phyloP scores from a whole-genome alignment of 2,113 vertebrate species.

The Phalacrocorax carbo region DNA sequence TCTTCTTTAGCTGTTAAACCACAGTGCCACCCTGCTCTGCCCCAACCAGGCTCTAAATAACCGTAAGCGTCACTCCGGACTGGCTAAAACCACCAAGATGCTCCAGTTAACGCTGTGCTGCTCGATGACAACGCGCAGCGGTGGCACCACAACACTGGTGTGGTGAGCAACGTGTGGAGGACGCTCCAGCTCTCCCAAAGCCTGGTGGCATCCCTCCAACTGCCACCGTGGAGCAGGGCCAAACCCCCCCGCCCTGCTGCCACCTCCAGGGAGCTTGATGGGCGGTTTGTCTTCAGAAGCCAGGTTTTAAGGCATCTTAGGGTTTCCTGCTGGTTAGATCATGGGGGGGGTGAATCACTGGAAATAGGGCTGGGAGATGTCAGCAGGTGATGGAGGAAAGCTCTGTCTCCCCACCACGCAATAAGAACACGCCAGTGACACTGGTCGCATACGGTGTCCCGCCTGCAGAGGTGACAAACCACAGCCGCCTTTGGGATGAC shows the following conservation, averaged over 20 bases:
- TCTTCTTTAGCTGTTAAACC: constrained; percentile 39
- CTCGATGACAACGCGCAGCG: fast-evolving
- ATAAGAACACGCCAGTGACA: background rate
- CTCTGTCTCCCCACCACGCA: background rate
- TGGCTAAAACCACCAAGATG: background rate
- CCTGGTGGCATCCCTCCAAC: background rate
- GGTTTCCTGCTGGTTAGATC: background rate
- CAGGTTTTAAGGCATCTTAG: background rate
- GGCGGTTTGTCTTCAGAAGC: background rate
- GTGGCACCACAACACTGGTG: background rate
- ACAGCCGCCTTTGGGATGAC: background rate
- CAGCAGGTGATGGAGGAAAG: constrained; percentile 1
- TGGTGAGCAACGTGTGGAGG: background rate
- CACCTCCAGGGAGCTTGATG: background rate
- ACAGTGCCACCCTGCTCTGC: background rate
- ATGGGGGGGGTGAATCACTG: background rate
- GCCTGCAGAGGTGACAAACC: constrained; percentile 46
- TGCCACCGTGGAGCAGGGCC: background rate
- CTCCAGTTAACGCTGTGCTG: background rate
- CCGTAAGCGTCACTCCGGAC: background rate
- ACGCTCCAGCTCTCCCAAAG: background rate
- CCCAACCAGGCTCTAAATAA: background rate
- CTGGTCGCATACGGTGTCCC: background rate
- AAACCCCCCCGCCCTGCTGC: background rate
- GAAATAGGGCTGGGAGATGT: background rate